phyloP scores from a whole-genome alignment of 2,888 invertebrate species.

The Osedax frankpressi region DNA sequence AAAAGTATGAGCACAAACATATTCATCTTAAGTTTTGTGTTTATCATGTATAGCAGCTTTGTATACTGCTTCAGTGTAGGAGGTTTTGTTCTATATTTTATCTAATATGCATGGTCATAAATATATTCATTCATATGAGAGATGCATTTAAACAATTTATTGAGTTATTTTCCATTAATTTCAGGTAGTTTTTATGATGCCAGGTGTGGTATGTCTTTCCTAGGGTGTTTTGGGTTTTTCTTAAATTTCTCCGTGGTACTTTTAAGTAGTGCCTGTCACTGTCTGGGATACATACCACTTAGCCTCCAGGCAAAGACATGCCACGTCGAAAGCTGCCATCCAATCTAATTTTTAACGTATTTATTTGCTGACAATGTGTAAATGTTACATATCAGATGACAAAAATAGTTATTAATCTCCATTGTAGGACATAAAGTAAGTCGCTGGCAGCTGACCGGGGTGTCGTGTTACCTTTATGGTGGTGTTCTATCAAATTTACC shows the following conservation, averaged over 20 bases:
- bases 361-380: neutral
- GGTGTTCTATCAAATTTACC: constrained; percentile 1
- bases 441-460: neutral
- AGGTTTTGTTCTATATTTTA: neutral
- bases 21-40: neutral
- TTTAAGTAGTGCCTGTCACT: neutral
- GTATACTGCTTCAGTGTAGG: neutral
- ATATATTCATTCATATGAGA: neutral
- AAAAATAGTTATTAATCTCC: constrained; percentile 2
- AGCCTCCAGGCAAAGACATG: neutral
- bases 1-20: neutral
- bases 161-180: neutral
- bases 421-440: neutral
- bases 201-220: constrained; percentile 1
- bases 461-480: neutral
- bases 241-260: constrained; percentile 1
- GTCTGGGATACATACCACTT: too few species aligned
- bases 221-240: neutral
- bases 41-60: neutral
- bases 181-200: neutral
- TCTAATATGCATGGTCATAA: neutral
- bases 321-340: neutral
- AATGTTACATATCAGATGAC: constrained; percentile 1
- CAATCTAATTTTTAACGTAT: neutral
- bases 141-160: neutral